phyloP scores from a whole-genome alignment of 2,888 invertebrate genomes.

The Platycheirus albimanus region DNA sequence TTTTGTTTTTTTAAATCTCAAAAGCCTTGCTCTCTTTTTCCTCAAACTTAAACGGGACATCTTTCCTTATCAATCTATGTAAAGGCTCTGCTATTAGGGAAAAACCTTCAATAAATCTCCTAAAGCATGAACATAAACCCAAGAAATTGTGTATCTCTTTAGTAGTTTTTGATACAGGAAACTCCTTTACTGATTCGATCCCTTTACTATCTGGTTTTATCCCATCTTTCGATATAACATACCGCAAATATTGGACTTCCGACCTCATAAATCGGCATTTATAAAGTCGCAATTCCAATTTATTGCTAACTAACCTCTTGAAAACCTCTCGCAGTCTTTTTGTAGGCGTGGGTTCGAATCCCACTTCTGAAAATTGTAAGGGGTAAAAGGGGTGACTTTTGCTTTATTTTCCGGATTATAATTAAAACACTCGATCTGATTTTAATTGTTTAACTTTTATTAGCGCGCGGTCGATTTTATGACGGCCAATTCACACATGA shows the following conservation, averaged over 20 bases:
- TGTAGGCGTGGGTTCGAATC: constrained; percentile 67
- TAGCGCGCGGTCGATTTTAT: too few relatives aligned
- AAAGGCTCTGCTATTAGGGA: neutral
- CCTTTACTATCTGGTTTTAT: neutral
- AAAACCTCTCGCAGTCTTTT: neutral
- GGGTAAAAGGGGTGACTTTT: too few relatives aligned
- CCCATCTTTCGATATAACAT: neutral
- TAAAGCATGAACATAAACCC: too few relatives aligned
- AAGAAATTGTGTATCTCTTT: too few relatives aligned
- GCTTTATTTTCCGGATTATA: too few relatives aligned
- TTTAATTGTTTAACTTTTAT: too few relatives aligned
- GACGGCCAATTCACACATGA: too few relatives aligned
- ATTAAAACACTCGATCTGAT: too few relatives aligned
- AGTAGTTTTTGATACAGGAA: neutral
- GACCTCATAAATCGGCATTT: neutral
- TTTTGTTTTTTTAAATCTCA: neutral
- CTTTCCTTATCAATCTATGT: neutral
- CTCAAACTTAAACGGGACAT: neutral
- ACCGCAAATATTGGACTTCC: neutral
- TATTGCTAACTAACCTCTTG: neutral
- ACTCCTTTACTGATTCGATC: neutral
- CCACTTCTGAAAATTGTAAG: constrained; percentile 83
- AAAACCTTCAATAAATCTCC: too few relatives aligned
- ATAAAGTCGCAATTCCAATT: neutral
- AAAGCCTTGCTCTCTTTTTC: neutral